A percentile compares a stretch with the other conserved stretches of the same genome.
Evolutionary conservation across 2,797 vertebrate genomes (phyloP).

Genomic region (Pachyuromys duprasi): DNA sequence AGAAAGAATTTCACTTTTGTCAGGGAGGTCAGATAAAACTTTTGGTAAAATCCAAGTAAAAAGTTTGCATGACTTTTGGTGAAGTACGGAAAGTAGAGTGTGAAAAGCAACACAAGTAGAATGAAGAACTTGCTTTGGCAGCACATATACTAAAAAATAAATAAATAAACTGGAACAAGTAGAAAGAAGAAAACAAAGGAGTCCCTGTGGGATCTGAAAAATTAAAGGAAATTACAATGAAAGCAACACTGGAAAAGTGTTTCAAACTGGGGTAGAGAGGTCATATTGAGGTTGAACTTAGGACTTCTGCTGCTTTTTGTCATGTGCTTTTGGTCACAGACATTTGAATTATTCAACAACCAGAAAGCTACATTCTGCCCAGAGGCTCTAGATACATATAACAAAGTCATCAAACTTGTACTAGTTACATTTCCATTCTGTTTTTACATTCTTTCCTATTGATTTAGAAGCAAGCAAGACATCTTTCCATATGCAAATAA

Average conservation of each 20-base stretch:
- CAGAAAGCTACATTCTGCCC: not conserved
- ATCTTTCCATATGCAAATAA: not conserved
- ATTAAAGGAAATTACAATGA: not conserved
- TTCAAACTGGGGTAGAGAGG: no score
- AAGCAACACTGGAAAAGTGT: not conserved
- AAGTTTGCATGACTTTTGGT: not conserved
- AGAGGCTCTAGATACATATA: not conserved
- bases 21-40: not conserved
- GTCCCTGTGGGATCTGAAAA: not conserved
- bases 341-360: not conserved
- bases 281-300: not conserved
- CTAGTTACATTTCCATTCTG: not conserved
- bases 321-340: not conserved
- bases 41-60: not conserved
- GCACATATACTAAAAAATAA: no score
- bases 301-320: not conserved
- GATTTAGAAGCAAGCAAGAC: not conserved
- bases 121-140: no score
- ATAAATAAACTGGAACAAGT: not conserved
- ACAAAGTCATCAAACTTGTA: not conserved
- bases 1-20: constrained; percentile 41
- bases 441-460: not conserved
- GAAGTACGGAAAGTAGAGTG: not conserved
- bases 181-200: not conserved
- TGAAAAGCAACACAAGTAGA: not conserved